Conservation (phyloP, 2,797 vertebrate genomes). For the Macropus fuliginosus region DNA sequence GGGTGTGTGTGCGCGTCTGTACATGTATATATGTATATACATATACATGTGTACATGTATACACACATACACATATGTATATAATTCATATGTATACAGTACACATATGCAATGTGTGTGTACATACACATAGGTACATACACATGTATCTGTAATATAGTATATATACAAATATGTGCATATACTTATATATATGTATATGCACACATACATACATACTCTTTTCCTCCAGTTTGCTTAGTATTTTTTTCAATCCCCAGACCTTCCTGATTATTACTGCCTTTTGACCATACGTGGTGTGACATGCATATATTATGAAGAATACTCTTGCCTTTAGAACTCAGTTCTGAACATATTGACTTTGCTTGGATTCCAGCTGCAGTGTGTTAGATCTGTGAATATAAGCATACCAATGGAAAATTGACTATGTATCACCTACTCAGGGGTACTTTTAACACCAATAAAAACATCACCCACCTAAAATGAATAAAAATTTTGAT, state of each 20-base stretch:
- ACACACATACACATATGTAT: not conserved
- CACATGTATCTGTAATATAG: not conserved
- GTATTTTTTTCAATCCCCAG: not conserved
- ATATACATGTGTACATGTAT: not conserved
- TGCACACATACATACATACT: not conserved
- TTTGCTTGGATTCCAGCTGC: not conserved
- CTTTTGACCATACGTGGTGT: not conserved
- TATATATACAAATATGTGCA: not conserved
- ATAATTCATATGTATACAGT: not conserved
- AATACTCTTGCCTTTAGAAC: conserved; percentile 2
- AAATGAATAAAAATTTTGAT: not conserved
- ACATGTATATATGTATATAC: too few relatives aligned
- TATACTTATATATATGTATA: not conserved
- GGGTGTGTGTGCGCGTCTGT: not conserved
- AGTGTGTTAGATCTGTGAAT: not conserved
- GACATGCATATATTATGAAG: not conserved
- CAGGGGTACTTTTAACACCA: not conserved
- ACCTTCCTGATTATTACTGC: not conserved
- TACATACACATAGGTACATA: not conserved
- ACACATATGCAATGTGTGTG: not conserved
- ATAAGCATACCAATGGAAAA: not conserved
- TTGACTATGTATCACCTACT: conserved; percentile 13
- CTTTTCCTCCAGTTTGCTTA: not conserved
- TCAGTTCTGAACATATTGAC: not conserved
- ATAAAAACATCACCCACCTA: not conserved